Evolutionary conservation across 1,140 invertebrate genomes (phyloP), one percentile per base, ranked within the genome.

Genomic region (Hyles vespertilio): DNA sequence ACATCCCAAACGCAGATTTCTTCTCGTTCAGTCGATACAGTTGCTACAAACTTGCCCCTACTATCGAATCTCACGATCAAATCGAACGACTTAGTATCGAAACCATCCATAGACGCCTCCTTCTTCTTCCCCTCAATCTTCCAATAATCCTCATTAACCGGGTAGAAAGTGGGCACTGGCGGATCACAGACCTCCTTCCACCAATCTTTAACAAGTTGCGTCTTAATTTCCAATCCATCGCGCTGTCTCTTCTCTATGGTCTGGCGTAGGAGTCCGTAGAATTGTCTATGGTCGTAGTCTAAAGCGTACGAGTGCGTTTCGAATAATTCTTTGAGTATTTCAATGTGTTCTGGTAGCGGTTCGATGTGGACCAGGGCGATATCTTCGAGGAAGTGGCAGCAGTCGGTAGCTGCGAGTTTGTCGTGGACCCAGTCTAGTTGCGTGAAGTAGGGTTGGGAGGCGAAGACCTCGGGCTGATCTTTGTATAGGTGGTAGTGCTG

Each of bases 1-100:
- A 94, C 91, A 89, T 94, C 92, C 95, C 95, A 96, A 4, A 97
- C 94, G 69, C 92, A 93, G 43, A 97, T 93, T 80, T 95, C 94
- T 63, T 95, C 94, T 5, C 92, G 81, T 51, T 93, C 91, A 0
- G 94, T 94, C 2, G 93, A 93, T 10, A 96, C 87, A 5, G 94
- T 94, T 12, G 94, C 93, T 11, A 95, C 91, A 81, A 92, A 94
- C 67, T 92, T 91, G 40, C 91, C 89, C 43, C 90, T 90, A 12
- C 89, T 89, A 47, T 91, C 90, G 51, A 92, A 84, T 72, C 92
- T 79, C 10, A 90, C 88, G 3, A 94, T 83, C 71, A 92, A 76
- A 84, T 93, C 90, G 67, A 77, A 89, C 22, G 72, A 75, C 60
- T 90, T 89, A 34, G 59, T 79, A 63, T 90, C 82, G 58, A 89